Evolutionary conservation across 2,797 vertebrate genomes (phyloP).

Genomic region (Melanotaenia nigrans): DNA sequence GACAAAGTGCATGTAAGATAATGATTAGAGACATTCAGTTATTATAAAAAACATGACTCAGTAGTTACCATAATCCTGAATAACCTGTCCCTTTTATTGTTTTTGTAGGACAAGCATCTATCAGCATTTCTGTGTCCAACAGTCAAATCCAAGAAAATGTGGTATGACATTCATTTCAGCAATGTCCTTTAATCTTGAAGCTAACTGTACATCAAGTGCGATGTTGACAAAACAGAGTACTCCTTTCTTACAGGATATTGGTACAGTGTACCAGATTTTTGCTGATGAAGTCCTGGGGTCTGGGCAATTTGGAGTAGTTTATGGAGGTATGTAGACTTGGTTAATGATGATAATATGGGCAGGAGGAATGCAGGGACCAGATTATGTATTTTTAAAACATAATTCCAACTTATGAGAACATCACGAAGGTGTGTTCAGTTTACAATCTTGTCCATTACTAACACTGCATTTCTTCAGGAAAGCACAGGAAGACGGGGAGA

Average conservation of each 20-base stretch:
- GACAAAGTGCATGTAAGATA: background rate
- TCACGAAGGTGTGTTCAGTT: background rate
- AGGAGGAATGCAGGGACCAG: background rate
- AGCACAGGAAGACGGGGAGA: conserved; percentile 90
- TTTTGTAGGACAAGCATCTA: conserved; percentile 87
- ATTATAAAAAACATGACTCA: background rate
- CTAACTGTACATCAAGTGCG: conserved; percentile 1
- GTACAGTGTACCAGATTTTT: conserved; percentile 92
- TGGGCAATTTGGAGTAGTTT: conserved; percentile 92
- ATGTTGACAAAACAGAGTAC: conserved; percentile 4
- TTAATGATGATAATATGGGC: background rate
- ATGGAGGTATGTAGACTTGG: conserved; percentile 82
- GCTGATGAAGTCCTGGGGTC: conserved; percentile 92
- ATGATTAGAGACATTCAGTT: background rate
- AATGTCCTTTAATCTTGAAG: background rate
- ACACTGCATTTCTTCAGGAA: conserved; percentile 76
- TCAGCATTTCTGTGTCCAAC: conserved; percentile 92
- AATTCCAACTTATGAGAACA: background rate
- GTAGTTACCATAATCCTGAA: too few species aligned
- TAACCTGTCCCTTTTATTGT: conserved; percentile 18
- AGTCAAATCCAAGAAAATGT: conserved; percentile 93
- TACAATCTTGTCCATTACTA: background rate
- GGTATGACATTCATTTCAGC: conserved; percentile 71
- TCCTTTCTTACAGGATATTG: conserved; percentile 85
- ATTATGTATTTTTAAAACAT: background rate